Evolutionary conservation across 2,113 vertebrate species (phyloP).

Genomic region (Oryzias celebensis): DNA sequence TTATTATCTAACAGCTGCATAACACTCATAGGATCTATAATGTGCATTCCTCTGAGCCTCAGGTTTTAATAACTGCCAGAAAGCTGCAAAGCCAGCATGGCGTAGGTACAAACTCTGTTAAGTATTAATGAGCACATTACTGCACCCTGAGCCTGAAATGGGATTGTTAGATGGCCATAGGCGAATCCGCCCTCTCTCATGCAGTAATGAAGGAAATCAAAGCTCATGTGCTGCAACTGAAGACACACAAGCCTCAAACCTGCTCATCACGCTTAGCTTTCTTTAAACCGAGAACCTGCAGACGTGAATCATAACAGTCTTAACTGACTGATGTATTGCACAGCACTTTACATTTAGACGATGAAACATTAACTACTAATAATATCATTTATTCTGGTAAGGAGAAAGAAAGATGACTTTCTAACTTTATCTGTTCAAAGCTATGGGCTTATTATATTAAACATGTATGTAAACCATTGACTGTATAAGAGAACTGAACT

Average conservation of each 20-base stretch:
- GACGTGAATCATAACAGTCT: no score
- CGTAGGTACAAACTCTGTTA: slow-evolving; percentile 32
- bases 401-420: no score
- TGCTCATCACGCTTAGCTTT: neutral
- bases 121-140: slow-evolving; percentile 62
- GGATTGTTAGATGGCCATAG: slow-evolving; percentile 40
- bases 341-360: no score
- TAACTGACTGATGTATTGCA: no score
- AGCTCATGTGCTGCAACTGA: slow-evolving; percentile 33
- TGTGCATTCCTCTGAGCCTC: slow-evolving; percentile 9
- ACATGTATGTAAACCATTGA: no score
- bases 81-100: slow-evolving; percentile 22
- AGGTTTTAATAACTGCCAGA: slow-evolving; percentile 42
- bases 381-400: no score
- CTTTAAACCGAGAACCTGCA: no score
- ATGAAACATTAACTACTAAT: no score
- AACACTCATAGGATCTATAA: slow-evolving; percentile 32
- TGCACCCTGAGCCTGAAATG: slow-evolving; percentile 39
- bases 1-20: slow-evolving; percentile 25
- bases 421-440: no score
- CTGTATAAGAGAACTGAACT: no score
- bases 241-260: slow-evolving; percentile 40
- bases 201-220: slow-evolving; percentile 37
- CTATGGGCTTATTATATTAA: no score
- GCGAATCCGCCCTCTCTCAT: slow-evolving; percentile 20